Base-by-base conservation (phyloP, 1,140 invertebrate genomes). In the Trichonephila inaurata region DNA sequence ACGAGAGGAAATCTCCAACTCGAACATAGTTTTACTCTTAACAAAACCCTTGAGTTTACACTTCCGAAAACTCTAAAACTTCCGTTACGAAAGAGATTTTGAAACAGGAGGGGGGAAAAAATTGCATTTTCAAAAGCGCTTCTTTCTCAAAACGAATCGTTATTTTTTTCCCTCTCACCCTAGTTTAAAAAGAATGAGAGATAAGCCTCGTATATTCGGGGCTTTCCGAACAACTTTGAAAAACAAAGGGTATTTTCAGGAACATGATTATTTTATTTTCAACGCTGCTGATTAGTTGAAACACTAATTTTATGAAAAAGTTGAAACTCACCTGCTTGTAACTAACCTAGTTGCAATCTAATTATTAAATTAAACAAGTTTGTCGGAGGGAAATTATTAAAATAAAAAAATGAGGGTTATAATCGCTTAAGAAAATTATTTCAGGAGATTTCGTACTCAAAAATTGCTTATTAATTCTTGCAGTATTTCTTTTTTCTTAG, bases 21-120 rank as follows among this genome's bases (percentile, higher is more conserved):
- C 51, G 44, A 83, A 83, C 85, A 61, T 87, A 87, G 61, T 87
- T 87, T 64, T 62, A 33, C 58, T 64, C 85, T 61, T 62, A 87
- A 61, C 58, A 62, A 33, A n/a, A 64, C 58, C 24, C 61, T 33
- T 60, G 85, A 33, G 61, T 87, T 87, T 87, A 87, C 82, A 87
- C 85, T 62, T 87, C 85, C 85, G 85, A 62, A 51, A 62, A 64
- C 85, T 87, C 85, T 33, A 62, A 64, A 58, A 62, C 85, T 87
- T 87, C 85, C 85, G 85, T 33, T 87, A 2, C 24, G 33, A 19
- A 33, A 87, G 58, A 87, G 85, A 19, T 21, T 83, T 83, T 83
- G n/a, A 58, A 44, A 83, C 19, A 83, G 28, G 33, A 72, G 24
- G 14, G 51, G 10, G 16, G 60, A 58, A 58, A 33, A 87, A 64